These are phyloP conservation scores for Brotula barbata DNA, from an alignment of 2,797 vertebrate genomes.

Conservation along the genomic window DNA sequence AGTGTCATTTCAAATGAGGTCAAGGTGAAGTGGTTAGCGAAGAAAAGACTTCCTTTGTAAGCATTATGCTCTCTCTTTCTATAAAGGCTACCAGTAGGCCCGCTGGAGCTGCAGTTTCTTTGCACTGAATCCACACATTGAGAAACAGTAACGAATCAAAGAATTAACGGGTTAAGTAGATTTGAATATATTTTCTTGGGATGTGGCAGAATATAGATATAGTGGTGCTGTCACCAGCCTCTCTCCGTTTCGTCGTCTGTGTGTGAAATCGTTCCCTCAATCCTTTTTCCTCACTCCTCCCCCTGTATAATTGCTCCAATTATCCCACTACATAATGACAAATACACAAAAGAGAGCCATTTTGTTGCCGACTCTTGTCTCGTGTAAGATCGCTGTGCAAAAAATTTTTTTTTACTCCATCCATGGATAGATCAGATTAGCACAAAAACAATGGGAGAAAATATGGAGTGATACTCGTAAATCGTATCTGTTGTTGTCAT, in stretches of 20 bases:
- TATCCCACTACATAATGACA: neutral
- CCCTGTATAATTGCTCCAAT: slow-evolving; percentile 6
- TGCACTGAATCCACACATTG: slow-evolving; percentile 4
- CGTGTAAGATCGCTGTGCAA: no score
- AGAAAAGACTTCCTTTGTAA: no score
- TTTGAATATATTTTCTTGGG: slow-evolving; percentile 10
- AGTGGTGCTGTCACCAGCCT: neutral
- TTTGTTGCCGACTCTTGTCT: neutral
- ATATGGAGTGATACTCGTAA: no score
- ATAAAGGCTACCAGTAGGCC: neutral
- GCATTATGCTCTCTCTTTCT: neutral
- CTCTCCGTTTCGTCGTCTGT: no score
- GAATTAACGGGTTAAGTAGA: slow-evolving; percentile 16
- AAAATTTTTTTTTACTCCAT: no score
- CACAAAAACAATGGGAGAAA: no score
- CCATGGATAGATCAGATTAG: no score
- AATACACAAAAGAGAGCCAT: neutral
- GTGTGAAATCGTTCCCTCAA: neutral
- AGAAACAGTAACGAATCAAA: slow-evolving; percentile 10
- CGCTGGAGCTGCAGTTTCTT: neutral
- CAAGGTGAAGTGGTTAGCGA: no score
- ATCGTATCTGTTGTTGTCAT: no score
- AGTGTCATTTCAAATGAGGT: neutral
- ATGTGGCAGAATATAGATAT: slow-evolving; percentile 5
- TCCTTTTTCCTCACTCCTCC: slow-evolving; percentile 7